Conservation (phyloP, 2,113 vertebrate species). For the Toxostoma redivivum region DNA sequence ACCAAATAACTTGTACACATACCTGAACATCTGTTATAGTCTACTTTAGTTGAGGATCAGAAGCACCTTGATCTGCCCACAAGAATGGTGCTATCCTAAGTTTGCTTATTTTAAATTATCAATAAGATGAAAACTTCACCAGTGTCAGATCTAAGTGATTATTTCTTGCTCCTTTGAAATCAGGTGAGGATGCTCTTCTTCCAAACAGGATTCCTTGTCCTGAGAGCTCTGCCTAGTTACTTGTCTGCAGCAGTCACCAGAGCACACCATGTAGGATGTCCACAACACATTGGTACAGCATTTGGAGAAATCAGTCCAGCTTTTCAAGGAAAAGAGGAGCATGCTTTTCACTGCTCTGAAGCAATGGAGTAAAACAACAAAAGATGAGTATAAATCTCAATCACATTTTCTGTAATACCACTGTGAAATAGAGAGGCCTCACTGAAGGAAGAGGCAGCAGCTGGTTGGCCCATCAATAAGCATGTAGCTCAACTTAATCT, state of each 20-base stretch:
- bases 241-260: neutral
- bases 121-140: neutral
- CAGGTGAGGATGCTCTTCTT: neutral
- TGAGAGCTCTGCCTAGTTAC: neutral
- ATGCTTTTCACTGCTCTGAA: fast-evolving
- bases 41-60: neutral
- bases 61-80: neutral
- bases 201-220: neutral
- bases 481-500: neutral
- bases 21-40: neutral
- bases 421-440: neutral
- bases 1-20: neutral
- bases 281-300: neutral
- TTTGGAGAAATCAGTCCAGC: neutral
- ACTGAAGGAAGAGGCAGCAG: neutral
- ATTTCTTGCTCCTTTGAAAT: neutral
- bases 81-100: neutral
- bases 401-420: neutral
- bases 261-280: neutral
- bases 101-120: neutral
- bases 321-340: neutral
- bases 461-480: neutral
- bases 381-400: neutral
- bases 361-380: neutral
- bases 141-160: neutral